phyloP scores from a whole-genome alignment of 2,888 invertebrate genomes.

The Standfussiana lucernea region DNA sequence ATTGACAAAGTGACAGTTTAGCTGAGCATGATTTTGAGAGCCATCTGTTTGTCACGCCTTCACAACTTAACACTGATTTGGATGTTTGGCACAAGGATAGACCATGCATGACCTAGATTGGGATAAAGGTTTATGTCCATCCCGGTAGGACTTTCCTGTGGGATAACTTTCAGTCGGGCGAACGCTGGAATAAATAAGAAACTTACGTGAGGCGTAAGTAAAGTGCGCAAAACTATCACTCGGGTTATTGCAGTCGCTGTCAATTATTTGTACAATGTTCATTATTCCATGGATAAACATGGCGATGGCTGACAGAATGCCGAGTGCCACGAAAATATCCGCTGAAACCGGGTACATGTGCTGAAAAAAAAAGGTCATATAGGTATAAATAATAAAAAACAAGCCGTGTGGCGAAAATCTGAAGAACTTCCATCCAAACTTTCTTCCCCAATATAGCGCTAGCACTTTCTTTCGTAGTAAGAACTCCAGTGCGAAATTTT shows the following conservation, averaged over 20 bases:
- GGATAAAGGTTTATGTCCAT: background rate
- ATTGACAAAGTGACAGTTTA: background rate
- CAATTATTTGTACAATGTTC: constrained; percentile 63
- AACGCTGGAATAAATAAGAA: constrained; percentile 42
- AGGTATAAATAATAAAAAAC: background rate
- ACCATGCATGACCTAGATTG: background rate
- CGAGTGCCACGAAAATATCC: constrained; percentile 56
- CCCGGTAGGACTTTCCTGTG: background rate
- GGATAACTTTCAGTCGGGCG: background rate
- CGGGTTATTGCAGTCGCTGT: constrained; percentile 63
- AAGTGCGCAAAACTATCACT: constrained; percentile 69
- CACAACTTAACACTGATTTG: background rate
- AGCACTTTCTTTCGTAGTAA: background rate
- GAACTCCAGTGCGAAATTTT: background rate
- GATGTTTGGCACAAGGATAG: background rate
- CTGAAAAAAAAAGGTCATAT: constrained; percentile 52
- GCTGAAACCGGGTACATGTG: constrained; percentile 54
- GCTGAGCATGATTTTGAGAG: background rate
- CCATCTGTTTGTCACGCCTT: background rate
- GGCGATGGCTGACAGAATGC: constrained; percentile 56
- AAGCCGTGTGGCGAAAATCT: background rate
- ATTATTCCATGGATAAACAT: constrained; percentile 62
- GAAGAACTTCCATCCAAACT: background rate
- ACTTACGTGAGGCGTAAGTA: constrained; percentile 67
- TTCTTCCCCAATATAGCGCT: background rate